Conservation (phyloP, 2,888 invertebrate genomes). For the Halictus quadricinctus region DNA sequence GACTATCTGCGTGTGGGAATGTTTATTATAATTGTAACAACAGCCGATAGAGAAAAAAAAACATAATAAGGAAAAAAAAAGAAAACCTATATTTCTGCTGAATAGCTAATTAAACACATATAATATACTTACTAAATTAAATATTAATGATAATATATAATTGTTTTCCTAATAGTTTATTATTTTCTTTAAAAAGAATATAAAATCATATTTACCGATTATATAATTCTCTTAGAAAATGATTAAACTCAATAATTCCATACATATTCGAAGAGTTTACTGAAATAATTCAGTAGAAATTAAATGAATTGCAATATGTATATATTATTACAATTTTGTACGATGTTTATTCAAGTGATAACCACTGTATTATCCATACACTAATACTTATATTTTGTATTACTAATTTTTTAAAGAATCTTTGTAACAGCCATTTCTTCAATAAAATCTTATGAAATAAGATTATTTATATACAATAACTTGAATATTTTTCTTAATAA, state of each 20-base stretch:
- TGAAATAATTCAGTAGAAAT: constrained; percentile 23
- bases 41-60: not conserved
- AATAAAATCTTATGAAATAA: not conserved
- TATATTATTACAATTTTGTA: constrained; percentile 12
- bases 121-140: constrained; percentile 26
- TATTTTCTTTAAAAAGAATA: constrained; percentile 20
- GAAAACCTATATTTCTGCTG: not conserved
- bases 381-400: not conserved
- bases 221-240: constrained; percentile 19
- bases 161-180: not conserved
- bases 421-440: not conserved
- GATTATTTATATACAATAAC: constrained; percentile 4
- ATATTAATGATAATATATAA: constrained; percentile 21
- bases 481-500: not conserved
- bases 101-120: not conserved
- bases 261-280: not conserved
- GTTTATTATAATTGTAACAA: not conserved
- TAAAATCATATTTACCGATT: constrained; percentile 1
- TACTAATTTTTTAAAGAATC: not conserved
- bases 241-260: not conserved
- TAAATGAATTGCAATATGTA: constrained; percentile 1
- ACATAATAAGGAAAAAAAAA: not conserved
- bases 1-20: not conserved
- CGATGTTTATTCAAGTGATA: not conserved
- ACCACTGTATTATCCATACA: not conserved